Base-by-base conservation (phyloP, 2,113 vertebrate genomes). In the Melanostigma gelatinosum region DNA sequence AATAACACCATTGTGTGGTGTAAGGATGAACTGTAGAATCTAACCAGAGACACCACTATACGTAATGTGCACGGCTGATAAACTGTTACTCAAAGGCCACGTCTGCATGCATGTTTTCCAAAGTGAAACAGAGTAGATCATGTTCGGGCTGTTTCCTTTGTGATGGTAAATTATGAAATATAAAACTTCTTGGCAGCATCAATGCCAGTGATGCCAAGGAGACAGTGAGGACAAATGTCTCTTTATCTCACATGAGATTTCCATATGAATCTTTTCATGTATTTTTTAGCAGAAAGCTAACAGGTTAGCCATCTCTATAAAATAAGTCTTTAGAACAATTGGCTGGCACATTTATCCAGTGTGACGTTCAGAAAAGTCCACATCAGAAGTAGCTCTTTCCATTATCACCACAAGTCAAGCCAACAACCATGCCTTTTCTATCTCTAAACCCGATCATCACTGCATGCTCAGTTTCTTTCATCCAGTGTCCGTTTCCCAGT, bases 1-100 rank as follows among this genome's bases (percentile, higher is more conserved):
- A 72, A 79, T 75, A 27, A 32, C 52, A 40, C 82, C 90, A 86
- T 44, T 84, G 83, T 64, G 88, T 91, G 91, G 91, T 44, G 27
- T 11, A 15, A 44, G 4, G 24, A 40, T 18, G 60, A 32, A 85
- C 0, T 34, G 50, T 60, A 32, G 1, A 77, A 46, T 44, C 32
- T 42, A 32, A 44, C n/a, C 27, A n/a, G 69, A 68, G 18, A 62
- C 22, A 48, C 20, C 24, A 42, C 13, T 50, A 3, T 2, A 34
- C 54, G 34, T 36, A 34, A 46, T 18, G 22, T 22, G 40, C 18
- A 29, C 6, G 15, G 20, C 42, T 52, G 57, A 70, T 22, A 10
- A 69, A 61, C 24, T 42, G 46, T 34, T 42, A 72, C 27, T 76
- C 15, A 27, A 15, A 68, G 38, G 12, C 11, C 12, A 50, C 44